A percentile compares a stretch with the other conserved stretches of the same genome.
Evolutionary conservation across 2,797 vertebrate species (phyloP).

Genomic region (Coregonus ussuriensis): DNA sequence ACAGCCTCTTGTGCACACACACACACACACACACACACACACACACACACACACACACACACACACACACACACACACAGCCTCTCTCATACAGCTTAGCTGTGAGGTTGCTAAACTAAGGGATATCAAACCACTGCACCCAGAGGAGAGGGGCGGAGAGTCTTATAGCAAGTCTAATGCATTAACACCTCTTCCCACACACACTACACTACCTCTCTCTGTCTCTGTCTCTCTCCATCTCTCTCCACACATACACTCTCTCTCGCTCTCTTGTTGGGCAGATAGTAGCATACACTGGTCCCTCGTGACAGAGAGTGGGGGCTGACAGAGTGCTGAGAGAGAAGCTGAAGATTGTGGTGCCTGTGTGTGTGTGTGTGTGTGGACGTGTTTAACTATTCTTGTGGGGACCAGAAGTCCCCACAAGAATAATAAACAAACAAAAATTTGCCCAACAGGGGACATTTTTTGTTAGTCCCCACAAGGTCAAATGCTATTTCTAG

Average conservation of each 20-base stretch:
- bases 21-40: not conserved
- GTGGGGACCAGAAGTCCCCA: too few relatives aligned
- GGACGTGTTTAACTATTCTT: too few relatives aligned
- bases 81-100: not conserved
- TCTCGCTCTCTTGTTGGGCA: slow-evolving; percentile 35
- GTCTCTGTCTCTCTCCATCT: not conserved
- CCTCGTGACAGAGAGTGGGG: slow-evolving; percentile 58
- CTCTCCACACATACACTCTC: slow-evolving; percentile 3
- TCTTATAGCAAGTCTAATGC: slow-evolving; percentile 51
- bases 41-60: not conserved
- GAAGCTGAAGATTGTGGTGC: slow-evolving; percentile 31
- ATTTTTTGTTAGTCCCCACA: too few relatives aligned
- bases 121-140: slow-evolving; percentile 55
- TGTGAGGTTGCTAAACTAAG: slow-evolving; percentile 57
- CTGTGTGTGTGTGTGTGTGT: too few relatives aligned
- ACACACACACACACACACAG: too few relatives aligned
- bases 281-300: slow-evolving; percentile 30
- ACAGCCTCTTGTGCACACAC: too few relatives aligned
- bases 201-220: not conserved
- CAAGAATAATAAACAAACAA: too few relatives aligned
- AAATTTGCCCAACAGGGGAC: too few relatives aligned
- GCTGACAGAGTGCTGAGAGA: slow-evolving; percentile 51
- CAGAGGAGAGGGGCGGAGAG: slow-evolving; percentile 39
- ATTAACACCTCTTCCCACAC: slow-evolving; percentile 35
- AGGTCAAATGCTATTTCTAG: too few relatives aligned